A percentile compares a stretch with the other conserved stretches of the same genome.
phyloP scores from a whole-genome alignment of 2,888 invertebrate species.

The Rutpela maculata region DNA sequence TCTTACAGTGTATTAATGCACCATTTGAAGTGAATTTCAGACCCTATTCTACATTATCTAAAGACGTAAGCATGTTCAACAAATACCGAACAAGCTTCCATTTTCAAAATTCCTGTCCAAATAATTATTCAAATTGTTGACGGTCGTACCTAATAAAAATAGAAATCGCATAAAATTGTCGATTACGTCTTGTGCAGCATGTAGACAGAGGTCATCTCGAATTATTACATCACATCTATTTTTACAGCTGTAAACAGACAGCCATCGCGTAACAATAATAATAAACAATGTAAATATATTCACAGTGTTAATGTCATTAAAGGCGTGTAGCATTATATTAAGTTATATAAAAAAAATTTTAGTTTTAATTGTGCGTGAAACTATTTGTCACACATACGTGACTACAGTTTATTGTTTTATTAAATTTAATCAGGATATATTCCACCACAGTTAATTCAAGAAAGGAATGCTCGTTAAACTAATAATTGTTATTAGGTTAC shows the following conservation, averaged over 20 bases:
- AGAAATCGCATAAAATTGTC: constrained; percentile 32
- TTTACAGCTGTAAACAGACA: constrained; percentile 45
- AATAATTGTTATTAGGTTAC: no score
- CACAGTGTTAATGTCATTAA: constrained; percentile 31
- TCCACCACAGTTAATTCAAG: neutral
- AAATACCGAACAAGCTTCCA: neutral
- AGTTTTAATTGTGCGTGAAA: constrained; percentile 33
- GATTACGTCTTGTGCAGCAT: constrained; percentile 22
- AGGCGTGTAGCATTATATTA: neutral
- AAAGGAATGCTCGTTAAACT: neutral
- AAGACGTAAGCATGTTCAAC: neutral
- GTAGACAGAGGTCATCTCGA: constrained; percentile 31
- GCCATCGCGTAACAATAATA: neutral
- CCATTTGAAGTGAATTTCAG: no score
- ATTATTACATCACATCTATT: constrained; percentile 54
- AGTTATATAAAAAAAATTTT: neutral
- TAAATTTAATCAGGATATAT: neutral
- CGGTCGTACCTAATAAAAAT: constrained; percentile 23
- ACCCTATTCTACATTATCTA: neutral
- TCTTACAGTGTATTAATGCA: no score
- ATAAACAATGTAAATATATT: constrained; percentile 16
- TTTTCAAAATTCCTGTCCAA: neutral
- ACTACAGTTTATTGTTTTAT: neutral
- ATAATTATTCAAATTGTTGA: constrained; percentile 9
- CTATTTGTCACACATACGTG: constrained; percentile 1